Evolutionary conservation across 2,113 vertebrate genomes (phyloP).

Genomic region (Choloepus hoffmanni): DNA sequence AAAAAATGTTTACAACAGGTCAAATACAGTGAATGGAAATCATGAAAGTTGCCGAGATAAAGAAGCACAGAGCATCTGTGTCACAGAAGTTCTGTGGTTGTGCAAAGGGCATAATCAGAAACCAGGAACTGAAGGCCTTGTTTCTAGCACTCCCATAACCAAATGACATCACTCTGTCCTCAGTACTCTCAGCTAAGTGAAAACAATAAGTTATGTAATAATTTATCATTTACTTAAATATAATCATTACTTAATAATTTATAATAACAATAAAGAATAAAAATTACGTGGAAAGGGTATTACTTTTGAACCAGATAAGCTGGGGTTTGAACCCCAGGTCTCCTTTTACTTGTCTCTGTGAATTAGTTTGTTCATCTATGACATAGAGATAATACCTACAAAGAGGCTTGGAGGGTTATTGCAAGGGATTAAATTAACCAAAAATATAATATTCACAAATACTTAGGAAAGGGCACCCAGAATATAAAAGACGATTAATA

Average conservation of each 20-base stretch:
- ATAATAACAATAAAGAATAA: neutral
- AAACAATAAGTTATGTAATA: neutral
- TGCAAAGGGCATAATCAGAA: neutral
- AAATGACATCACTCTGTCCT: neutral
- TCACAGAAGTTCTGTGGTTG: neutral
- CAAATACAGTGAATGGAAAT: neutral
- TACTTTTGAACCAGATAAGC: neutral
- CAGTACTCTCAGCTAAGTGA: neutral
- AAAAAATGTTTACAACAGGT: neutral
- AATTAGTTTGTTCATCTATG: neutral
- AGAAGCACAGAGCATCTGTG: neutral
- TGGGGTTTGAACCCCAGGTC: neutral
- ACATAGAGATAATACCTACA: neutral
- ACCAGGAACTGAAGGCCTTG: accelerated
- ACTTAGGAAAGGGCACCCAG: neutral
- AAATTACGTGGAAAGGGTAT: neutral
- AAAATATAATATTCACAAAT: neutral
- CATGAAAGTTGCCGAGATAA: neutral
- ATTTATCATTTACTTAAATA: neutral
- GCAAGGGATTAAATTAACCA: neutral
- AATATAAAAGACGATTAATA: neutral
- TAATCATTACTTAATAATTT: neutral
- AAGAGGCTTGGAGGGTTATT: neutral
- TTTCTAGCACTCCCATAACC: no score
- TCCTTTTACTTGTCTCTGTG: neutral